These are phyloP conservation scores for Apodemia zela DNA, from an alignment of 2,888 invertebrate species.

Conservation along the genomic window DNA sequence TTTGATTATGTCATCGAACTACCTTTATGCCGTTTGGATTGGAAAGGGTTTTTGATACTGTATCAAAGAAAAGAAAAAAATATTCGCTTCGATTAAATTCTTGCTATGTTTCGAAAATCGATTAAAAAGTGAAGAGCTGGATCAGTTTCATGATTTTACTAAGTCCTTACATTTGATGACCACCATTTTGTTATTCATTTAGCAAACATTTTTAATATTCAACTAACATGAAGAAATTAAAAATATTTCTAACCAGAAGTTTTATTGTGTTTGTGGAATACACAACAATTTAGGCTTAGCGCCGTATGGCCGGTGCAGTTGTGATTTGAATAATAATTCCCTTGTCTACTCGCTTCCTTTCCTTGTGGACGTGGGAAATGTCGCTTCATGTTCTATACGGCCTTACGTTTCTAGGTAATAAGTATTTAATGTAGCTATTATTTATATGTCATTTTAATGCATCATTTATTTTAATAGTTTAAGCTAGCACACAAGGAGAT, in stretches of 20 bases:
- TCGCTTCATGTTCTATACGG: constrained; percentile 25
- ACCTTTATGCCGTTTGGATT: too few relatives aligned
- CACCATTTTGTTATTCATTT: too few relatives aligned
- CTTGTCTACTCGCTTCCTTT: constrained; percentile 75
- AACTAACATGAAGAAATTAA: background rate
- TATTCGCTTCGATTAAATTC: too few relatives aligned
- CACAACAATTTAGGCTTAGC: constrained; percentile 66
- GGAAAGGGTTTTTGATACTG: too few relatives aligned
- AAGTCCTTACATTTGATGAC: too few relatives aligned
- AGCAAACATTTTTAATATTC: too few relatives aligned
- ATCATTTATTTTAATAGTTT: background rate
- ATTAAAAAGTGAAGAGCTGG: too few relatives aligned
- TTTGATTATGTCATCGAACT: too few relatives aligned
- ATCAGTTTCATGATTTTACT: too few relatives aligned
- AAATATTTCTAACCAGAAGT: constrained; percentile 26
- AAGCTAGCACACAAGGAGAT: background rate
- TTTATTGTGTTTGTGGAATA: constrained; percentile 40
- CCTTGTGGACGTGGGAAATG: constrained; percentile 74
- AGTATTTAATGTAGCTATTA: constrained; percentile 6
- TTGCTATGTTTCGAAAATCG: too few relatives aligned
- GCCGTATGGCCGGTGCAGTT: constrained; percentile 55
- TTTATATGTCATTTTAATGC: background rate
- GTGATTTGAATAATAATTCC: constrained; percentile 79
- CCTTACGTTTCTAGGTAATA: constrained; percentile 7
- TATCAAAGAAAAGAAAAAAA: too few relatives aligned